Base-by-base conservation (phyloP, 2,888 invertebrate species). In the Nomada ruficornis region DNA sequence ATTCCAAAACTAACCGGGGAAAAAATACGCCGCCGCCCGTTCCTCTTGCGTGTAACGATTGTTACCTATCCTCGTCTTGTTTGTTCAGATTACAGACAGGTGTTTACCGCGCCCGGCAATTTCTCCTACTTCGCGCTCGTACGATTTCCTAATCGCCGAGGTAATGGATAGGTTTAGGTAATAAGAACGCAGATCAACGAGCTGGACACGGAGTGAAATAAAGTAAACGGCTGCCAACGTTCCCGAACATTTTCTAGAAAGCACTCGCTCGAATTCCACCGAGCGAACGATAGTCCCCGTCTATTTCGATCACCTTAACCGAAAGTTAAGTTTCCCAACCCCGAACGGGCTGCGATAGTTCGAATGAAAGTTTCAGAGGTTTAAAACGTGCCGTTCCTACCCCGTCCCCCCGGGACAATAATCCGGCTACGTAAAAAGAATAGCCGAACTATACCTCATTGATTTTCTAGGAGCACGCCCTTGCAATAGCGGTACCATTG, bases 401-500 rank as follows among this genome's bases (percentile, higher is more conserved):
- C 23, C 69, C 50, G 23, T 59, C 44, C 70, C 29, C 69, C 57
- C 44, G 57, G 57, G 57, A 85, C 86, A 80, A 86, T 85, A 77
- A 82, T 77, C 64, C 44, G 42, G 23, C 74, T 26, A 52, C 50
- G 69, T 65, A 76, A 83, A 85, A 87, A 87, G 85, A 87, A 87
- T 83, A 78, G 64, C 64, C 73, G 64, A 71, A 71, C 77, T 73
- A 83, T 80, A 76, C 57, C 80, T 78, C 88, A 83, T 85, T 85
- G 83, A 86, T 88, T 88, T 83, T 76, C 80, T 73, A 60, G 70
- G 69, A 81, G 74, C 85, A 77, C 86, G 74, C 77, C 76, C 76
- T 50, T 63, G 69, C 73, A 65, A 70, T 80, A 72, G 72, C 47
- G 55, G 76, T 36, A 52, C 80, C 81, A 88, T 88, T 88, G 88